Conservation (phyloP, 2,888 invertebrate genomes). For the Ctenicera cuprea region DNA sequence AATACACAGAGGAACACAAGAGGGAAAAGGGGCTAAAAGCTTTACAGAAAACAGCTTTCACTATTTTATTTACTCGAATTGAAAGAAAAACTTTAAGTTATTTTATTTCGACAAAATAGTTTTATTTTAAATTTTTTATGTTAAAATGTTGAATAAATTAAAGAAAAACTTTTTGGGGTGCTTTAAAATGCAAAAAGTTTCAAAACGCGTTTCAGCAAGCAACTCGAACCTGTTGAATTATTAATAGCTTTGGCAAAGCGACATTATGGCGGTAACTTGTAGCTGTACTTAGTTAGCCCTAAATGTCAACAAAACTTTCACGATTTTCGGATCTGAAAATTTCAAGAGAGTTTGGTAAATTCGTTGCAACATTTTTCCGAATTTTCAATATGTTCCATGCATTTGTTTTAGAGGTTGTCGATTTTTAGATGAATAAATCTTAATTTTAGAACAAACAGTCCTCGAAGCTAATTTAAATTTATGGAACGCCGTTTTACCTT, state of each 20-base stretch:
- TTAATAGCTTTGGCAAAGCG: conserved; percentile 12
- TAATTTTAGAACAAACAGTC: too few species aligned
- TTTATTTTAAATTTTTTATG: too few species aligned
- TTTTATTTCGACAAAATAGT: too few species aligned
- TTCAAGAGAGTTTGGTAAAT: background rate
- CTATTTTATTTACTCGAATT: background rate
- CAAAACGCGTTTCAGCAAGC: background rate
- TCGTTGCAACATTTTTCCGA: background rate
- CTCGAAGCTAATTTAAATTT: too few species aligned
- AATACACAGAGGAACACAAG: conserved; percentile 4
- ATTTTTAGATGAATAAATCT: too few species aligned
- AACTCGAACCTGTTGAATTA: conserved; percentile 14
- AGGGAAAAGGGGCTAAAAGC: background rate
- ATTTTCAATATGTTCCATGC: too few species aligned
- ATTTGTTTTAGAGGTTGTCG: too few species aligned
- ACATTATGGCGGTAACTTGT: conserved; percentile 12
- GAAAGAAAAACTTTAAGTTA: too few species aligned
- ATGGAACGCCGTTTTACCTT: too few species aligned
- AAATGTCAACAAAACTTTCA: conserved; percentile 8
- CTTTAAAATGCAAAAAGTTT: conserved; percentile 23
- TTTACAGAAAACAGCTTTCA: background rate
- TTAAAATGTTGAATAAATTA: too few species aligned
- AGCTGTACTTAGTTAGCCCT: conserved; percentile 14
- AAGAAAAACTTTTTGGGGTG: background rate
- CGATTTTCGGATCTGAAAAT: background rate